Evolutionary conservation across 2,888 invertebrate species (phyloP).

Genomic region (Parascotia fuliginaria): DNA sequence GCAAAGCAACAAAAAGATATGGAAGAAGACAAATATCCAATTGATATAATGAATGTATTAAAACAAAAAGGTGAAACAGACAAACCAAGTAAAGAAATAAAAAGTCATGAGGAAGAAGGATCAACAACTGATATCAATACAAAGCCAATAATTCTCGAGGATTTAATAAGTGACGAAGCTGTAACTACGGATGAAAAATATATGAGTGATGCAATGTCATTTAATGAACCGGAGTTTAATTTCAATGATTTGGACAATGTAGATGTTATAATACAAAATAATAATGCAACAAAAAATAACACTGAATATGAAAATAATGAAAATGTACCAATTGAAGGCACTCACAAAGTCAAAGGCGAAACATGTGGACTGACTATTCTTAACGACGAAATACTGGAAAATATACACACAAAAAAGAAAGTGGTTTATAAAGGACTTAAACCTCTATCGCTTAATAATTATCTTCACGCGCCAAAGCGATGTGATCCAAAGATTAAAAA

Average conservation of each 20-base stretch:
- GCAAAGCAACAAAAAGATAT: slow-evolving; percentile 9
- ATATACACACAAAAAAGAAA: slow-evolving; percentile 14
- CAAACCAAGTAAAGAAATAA: slow-evolving; percentile 9
- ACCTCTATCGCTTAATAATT: slow-evolving; percentile 13
- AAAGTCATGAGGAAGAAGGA: slow-evolving; percentile 14
- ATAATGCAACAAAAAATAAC: slow-evolving; percentile 10
- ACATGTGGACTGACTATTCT: slow-evolving; percentile 14
- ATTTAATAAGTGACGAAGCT: slow-evolving; percentile 12
- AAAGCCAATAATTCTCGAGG: slow-evolving; percentile 14
- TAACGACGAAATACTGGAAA: slow-evolving; percentile 12
- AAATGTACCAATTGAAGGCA: slow-evolving; percentile 10
- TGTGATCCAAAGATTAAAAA: slow-evolving; percentile 10
- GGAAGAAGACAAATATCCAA: slow-evolving; percentile 6
- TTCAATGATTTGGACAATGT: slow-evolving; percentile 4
- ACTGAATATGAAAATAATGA: slow-evolving; percentile 5
- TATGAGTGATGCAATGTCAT: slow-evolving; percentile 10
- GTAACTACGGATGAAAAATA: slow-evolving; percentile 9
- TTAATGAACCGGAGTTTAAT: slow-evolving; percentile 8
- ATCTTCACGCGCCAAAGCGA: slow-evolving; percentile 11
- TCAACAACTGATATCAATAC: slow-evolving; percentile 12
- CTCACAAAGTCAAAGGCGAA: slow-evolving; percentile 14
- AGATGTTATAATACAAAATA: slow-evolving; percentile 8
- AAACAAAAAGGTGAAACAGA: neutral
- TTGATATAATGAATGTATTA: too few relatives aligned
- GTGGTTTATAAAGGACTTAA: slow-evolving; percentile 10